These are phyloP conservation scores for Drosophila bifasciata DNA, from an alignment of 1,140 invertebrate species.

Conservation along the genomic window DNA sequence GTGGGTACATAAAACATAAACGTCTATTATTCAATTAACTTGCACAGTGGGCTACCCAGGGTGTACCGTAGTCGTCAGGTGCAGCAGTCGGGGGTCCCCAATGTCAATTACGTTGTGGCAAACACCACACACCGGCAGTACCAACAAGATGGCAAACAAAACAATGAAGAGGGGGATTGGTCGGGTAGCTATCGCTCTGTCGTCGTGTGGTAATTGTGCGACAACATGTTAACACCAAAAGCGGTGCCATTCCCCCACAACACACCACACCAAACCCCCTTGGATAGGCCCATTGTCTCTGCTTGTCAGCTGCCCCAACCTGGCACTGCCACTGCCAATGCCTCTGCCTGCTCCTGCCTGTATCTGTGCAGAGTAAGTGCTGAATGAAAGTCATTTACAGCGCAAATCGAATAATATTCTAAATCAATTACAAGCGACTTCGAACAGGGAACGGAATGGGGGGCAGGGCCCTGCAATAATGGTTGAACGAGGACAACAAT, in stretches of 20 bases:
- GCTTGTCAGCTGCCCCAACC: slow-evolving; percentile 5
- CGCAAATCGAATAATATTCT: slow-evolving; percentile 80
- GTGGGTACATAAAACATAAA: slow-evolving; percentile 74
- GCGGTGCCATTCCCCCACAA: slow-evolving; percentile 48
- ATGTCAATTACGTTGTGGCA: slow-evolving; percentile 61
- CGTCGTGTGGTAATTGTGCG: slow-evolving; percentile 75
- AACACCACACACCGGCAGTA: slow-evolving; percentile 52
- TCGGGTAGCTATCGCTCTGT: slow-evolving; percentile 34
- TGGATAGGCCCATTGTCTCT: slow-evolving; percentile 46
- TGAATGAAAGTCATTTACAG: slow-evolving; percentile 78
- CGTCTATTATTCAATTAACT: slow-evolving; percentile 80
- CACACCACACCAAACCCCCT: slow-evolving; percentile 24
- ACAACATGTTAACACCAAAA: slow-evolving; percentile 75
- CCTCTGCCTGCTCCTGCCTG: slow-evolving; percentile 1
- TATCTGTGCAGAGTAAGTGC: slow-evolving; percentile 19
- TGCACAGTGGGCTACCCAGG: slow-evolving; percentile 45
- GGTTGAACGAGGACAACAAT: too few relatives aligned
- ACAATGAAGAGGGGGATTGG: neutral
- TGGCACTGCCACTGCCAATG: slow-evolving; percentile 1
- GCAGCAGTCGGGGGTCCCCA: slow-evolving; percentile 46
- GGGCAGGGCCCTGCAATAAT: too few relatives aligned
- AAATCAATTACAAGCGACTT: slow-evolving; percentile 79
- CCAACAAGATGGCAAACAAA: slow-evolving; percentile 56
- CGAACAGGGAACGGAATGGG: neutral
- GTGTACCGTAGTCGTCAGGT: slow-evolving; percentile 14